A percentile compares a stretch with the other conserved stretches of the same genome.
phyloP scores from a whole-genome alignment of 92 coral and sea anemone genomes.

The Heteractis magnifica region DNA sequence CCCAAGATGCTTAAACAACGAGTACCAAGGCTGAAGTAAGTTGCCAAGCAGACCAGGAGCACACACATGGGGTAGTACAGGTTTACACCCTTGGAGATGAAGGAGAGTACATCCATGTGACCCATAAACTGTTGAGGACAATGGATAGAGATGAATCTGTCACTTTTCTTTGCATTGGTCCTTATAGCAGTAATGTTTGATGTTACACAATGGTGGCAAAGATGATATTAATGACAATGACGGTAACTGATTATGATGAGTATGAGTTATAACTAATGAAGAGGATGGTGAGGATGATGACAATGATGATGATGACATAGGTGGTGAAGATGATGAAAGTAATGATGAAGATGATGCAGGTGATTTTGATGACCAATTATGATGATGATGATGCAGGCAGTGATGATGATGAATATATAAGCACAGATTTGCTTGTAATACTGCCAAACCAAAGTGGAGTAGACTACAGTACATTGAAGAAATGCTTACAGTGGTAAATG shows the following conservation, averaged over 20 bases:
- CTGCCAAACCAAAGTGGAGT: no score
- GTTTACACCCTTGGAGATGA: conserved; percentile 95
- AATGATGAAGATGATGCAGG: no score
- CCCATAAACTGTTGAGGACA: conserved; percentile 85
- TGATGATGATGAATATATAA: neutral
- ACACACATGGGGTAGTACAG: conserved; percentile 99
- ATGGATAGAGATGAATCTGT: neutral
- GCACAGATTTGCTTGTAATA: no score
- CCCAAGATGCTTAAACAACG: conserved; percentile 92
- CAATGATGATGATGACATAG: no score
- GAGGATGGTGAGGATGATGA: no score
- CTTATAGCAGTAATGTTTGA: no score
- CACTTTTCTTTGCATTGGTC: neutral
- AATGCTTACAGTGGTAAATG: conserved; percentile 77
- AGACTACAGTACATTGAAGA: neutral
- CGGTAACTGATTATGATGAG: no score
- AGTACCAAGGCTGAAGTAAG: conserved; percentile 97
- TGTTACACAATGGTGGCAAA: no score
- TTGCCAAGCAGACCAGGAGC: conserved; percentile 89
- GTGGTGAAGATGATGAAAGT: no score
- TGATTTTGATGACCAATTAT: no score
- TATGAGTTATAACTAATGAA: no score
- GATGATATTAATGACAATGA: no score
- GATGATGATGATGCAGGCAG: neutral
- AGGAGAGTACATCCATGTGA: conserved; percentile 96